Conservation (phyloP, 2,888 invertebrate genomes). For the Beris chalybata region DNA sequence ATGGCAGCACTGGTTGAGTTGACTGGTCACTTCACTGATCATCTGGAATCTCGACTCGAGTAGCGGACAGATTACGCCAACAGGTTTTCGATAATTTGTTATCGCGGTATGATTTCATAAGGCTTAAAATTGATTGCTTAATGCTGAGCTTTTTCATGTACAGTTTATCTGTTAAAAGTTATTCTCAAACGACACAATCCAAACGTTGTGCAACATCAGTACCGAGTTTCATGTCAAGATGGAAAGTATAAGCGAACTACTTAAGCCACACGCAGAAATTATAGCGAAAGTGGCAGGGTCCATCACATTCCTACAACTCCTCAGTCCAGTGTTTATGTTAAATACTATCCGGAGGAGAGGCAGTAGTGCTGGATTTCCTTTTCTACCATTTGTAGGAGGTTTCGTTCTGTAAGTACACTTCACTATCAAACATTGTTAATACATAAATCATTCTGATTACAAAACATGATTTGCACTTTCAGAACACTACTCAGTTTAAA, state of each 20-base stretch:
- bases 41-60: too few relatives aligned
- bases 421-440: background rate
- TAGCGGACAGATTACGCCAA: too few relatives aligned
- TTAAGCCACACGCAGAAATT: constrained; percentile 11
- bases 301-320: constrained; percentile 79
- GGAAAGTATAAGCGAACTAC: constrained; percentile 8
- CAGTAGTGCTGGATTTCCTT: constrained; percentile 65
- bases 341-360: constrained; percentile 72
- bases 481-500: constrained; percentile 77
- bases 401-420: constrained; percentile 67
- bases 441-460: constrained; percentile 2
- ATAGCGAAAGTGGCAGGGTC: constrained; percentile 61
- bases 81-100: too few relatives aligned
- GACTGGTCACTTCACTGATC: too few relatives aligned
- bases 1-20: too few relatives aligned
- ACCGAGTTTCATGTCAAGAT: constrained; percentile 1
- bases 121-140: too few relatives aligned
- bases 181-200: too few relatives aligned
- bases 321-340: constrained; percentile 76
- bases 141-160: too few relatives aligned
- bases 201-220: too few relatives aligned
- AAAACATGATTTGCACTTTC: constrained; percentile 22
- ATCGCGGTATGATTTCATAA: too few relatives aligned
- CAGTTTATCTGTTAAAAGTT: too few relatives aligned
- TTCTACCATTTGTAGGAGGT: constrained; percentile 76